Percentiles rank a stretch among this genome's conserved stretches.
phyloP scores from a whole-genome alignment of 1,140 invertebrate genomes.

The Tetramorium parvispinum region DNA sequence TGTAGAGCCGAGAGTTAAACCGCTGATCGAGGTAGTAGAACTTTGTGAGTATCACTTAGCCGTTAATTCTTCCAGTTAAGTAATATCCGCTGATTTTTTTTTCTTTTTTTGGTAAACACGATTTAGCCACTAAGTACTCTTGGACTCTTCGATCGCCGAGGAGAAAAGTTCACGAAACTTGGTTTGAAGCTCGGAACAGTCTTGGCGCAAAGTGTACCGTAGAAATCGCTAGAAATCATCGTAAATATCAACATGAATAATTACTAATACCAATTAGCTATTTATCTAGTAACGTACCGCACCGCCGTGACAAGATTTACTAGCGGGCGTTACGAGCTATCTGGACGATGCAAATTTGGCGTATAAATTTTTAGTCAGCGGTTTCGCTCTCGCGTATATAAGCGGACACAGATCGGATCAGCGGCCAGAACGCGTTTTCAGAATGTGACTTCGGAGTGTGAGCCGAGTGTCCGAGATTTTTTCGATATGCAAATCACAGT shows the following conservation, averaged over 20 bases:
- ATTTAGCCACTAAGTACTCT: background rate
- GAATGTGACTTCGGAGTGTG: conserved; percentile 42
- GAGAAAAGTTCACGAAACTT: conserved; percentile 12
- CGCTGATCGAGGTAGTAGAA: conserved; percentile 35
- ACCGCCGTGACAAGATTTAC: background rate
- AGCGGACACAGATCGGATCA: conserved; percentile 1
- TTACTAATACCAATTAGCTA: conserved; percentile 36
- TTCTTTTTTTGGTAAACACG: background rate
- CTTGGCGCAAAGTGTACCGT: background rate
- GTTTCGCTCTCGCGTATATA: conserved; percentile 36
- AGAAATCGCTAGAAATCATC: conserved; percentile 17
- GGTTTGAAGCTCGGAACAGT: background rate
- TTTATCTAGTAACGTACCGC: background rate
- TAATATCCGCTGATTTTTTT: background rate
- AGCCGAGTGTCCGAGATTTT: conserved; percentile 40
- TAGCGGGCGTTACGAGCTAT: background rate
- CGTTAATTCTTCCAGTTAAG: background rate
- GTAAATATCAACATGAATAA: background rate
- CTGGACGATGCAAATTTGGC: conserved; percentile 16
- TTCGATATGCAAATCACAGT: conserved; percentile 63
- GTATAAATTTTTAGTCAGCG: conserved; percentile 46
- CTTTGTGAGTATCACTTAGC: conserved; percentile 2
- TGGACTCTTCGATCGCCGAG: background rate
- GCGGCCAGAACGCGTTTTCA: conserved; percentile 10
- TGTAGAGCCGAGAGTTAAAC: conserved; percentile 43